A percentile compares a stretch with the other conserved stretches of the same genome.
These are phyloP conservation scores for Cephus rjabovi DNA, from an alignment of 2,888 invertebrate genomes.

Conservation along the genomic window DNA sequence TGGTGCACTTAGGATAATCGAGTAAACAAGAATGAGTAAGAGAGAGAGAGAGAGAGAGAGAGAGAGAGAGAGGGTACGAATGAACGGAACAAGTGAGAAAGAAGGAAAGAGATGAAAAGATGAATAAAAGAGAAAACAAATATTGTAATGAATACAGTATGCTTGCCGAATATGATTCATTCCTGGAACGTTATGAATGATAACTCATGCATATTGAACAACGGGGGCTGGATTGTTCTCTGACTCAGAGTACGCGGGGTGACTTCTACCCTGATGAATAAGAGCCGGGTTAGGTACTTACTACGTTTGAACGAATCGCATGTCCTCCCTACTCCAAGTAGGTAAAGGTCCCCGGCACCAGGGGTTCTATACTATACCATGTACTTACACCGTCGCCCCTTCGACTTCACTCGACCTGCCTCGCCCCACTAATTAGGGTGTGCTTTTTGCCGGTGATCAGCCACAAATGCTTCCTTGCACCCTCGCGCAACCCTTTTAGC, in stretches of 20 bases:
- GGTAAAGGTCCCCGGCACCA: background rate
- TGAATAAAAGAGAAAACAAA: conserved; percentile 28
- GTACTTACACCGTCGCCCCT: background rate
- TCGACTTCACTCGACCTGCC: background rate
- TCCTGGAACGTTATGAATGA: conserved; percentile 45
- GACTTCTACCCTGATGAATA: conserved; percentile 25
- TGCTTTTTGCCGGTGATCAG: conserved; percentile 15
- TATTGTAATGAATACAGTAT: conserved; percentile 15
- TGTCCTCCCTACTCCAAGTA: conserved; percentile 14
- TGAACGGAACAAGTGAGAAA: conserved; percentile 16
- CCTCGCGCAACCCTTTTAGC: background rate
- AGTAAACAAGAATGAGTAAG: conserved; percentile 1
- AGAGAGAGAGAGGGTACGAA: conserved; percentile 3
- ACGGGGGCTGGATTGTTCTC: conserved; percentile 37
- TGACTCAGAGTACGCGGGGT: conserved; percentile 34
- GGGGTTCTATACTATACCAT: background rate
- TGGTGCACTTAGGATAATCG: conserved; percentile 6
- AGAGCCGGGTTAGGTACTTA: conserved; percentile 23
- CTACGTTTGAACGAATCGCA: conserved; percentile 26
- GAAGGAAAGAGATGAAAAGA: background rate
- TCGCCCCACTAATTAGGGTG: conserved; percentile 25
- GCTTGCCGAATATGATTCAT: conserved; percentile 45
- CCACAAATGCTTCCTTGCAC: background rate
- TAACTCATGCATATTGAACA: conserved; percentile 58
- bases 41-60: background rate